Base-by-base conservation (phyloP, 2,113 vertebrate species). In the Danionella cerebrum region DNA sequence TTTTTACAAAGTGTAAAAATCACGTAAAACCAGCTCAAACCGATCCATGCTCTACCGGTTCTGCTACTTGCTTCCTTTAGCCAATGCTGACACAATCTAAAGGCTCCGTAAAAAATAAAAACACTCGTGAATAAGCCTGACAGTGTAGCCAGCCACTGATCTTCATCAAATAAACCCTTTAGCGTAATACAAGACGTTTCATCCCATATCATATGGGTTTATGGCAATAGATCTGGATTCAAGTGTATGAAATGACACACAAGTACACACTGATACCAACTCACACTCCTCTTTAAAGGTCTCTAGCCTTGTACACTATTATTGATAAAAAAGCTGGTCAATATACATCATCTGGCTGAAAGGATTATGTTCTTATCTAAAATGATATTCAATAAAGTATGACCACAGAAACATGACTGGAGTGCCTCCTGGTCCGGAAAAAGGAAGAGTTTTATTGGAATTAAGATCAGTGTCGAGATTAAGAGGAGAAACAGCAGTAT, bases 311-410 rank as follows among this genome's bases (percentile, higher is more conserved):
- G 74, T 79, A 74, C 64, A 57, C 72, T 79, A 80, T 82, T 86
- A 76, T 76, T 77, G 81, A 78, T 80, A 71, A 75, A 68, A 70
- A 73, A 82, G 79, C 80, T 85, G 87, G 89, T 90, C 89, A 89
- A 89, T 89, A 89, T 88, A 88, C 87, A 85, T 86, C 87, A 85
- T 85, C 82, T 83, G 44, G 75, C 75, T 75, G 80, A 78, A 83
- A 84, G 87, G 87, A 89, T 89, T 90, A 90, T 82, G 80, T 80
- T 80, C 86, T 90, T 90, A 90, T 90, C 89, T 90, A 77, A 90
- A 89, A 89, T 89, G 84, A 89, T 89, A 89, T 89, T 89, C 87
- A 89, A 89, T 90, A 89, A 88, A 85, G 82, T 87, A 87, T 83
- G 84, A 85, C 84, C 71, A 71, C 78, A 79, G 81, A 88, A 88